phyloP scores from a whole-genome alignment of 2,113 vertebrate species.

The Neolamprologus tretocephalus region DNA sequence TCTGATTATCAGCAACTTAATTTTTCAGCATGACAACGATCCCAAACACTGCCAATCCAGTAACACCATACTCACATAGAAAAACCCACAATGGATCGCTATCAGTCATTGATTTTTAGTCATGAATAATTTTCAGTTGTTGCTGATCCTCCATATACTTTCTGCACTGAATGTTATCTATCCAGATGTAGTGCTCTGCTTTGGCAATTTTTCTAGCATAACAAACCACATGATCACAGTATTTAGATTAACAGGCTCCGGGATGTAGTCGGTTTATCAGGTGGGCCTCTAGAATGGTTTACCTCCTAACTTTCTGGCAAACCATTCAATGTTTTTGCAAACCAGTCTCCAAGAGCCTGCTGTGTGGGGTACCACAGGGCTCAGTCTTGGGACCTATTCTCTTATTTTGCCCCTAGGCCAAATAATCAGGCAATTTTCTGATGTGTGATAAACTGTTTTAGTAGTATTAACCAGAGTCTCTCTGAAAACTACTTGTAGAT shows the following conservation, averaged over 20 bases:
- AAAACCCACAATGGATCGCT: background rate
- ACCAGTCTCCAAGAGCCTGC: background rate
- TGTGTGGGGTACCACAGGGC: background rate
- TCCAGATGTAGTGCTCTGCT: background rate
- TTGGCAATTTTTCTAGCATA: background rate
- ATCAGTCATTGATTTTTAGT: background rate
- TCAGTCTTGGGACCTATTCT: background rate
- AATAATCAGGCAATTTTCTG: background rate
- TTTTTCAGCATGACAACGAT: background rate
- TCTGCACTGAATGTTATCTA: background rate
- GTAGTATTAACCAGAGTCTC: background rate
- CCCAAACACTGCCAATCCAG: background rate
- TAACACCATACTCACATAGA: background rate
- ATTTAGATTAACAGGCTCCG: background rate
- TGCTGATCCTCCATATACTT: background rate
- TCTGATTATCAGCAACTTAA: background rate
- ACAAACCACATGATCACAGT: background rate
- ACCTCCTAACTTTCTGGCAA: background rate
- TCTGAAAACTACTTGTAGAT: background rate
- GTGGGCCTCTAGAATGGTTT: background rate
- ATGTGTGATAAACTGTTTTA: background rate
- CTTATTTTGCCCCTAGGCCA: background rate
- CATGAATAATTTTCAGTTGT: background rate
- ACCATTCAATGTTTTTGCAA: background rate
- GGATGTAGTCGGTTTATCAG: background rate